Conservation (phyloP, 1,140 invertebrate species). For the Drosophila novamexicana region DNA sequence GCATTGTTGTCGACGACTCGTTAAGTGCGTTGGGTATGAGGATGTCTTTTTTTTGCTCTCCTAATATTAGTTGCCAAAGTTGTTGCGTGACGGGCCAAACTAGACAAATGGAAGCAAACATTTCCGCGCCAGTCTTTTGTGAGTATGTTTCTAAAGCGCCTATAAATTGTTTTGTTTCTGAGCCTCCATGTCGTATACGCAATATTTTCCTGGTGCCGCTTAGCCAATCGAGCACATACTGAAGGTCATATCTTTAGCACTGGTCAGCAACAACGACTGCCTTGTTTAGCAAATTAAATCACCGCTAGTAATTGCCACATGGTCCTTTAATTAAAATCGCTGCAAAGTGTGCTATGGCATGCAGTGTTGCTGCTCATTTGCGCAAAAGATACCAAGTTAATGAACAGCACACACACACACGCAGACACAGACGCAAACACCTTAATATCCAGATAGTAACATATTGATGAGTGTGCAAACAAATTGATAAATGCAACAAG, state of each 20-base stretch:
- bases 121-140: not conserved
- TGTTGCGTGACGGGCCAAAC: constrained; percentile 49
- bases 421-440: not conserved
- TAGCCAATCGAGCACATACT: not conserved
- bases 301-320: constrained; percentile 7
- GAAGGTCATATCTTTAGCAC: not conserved
- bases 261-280: not conserved
- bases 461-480: constrained; percentile 73
- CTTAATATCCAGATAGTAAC: constrained; percentile 28
- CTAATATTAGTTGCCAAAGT: constrained; percentile 50
- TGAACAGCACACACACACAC: constrained; percentile 35
- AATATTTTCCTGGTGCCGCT: not conserved
- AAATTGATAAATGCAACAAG: constrained; percentile 73
- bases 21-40: constrained; percentile 6
- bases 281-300: not conserved
- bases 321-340: constrained; percentile 43
- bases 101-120: constrained; percentile 1
- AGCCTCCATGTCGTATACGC: constrained; percentile 8
- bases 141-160: not conserved
- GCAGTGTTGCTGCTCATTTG: not conserved
- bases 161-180: not conserved
- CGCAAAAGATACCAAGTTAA: constrained; percentile 8
- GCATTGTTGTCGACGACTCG: no score
- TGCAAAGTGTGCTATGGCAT: not conserved
- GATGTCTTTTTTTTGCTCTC: constrained; percentile 11